Base-by-base conservation (phyloP, 2,113 vertebrate species). In the Hippocampus zosterae region DNA sequence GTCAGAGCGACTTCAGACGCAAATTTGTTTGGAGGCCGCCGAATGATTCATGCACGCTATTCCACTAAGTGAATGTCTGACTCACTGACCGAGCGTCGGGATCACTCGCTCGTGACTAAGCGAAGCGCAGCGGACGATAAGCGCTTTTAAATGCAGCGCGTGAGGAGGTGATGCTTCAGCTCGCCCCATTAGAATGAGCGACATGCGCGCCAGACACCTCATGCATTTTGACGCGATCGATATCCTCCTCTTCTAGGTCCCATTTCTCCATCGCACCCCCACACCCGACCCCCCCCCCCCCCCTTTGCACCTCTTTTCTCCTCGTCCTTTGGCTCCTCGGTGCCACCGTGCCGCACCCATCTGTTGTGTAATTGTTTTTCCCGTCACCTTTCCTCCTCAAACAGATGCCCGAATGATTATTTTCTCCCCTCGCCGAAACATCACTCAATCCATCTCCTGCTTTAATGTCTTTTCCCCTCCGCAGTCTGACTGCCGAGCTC, bases 211-310 rank as follows among this genome's bases (percentile, higher is more conserved):
- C 78, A 81, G 79, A 85, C 83, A 75, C 70, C 65, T 84, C 82
- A 80, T 88, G 79, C 74, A 88, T 87, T 85, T 87, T 84, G 84
- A 86, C 86, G 73, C 72, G 73, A 80, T 82, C 86, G 63, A 81
- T 80, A 84, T 79, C 81, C 67, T 76, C 63, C 67, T 37, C 41
- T 79, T 79, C 72, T 72, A 48, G 66, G 57, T 82, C 74, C 77
- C 70, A 19, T 64, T 42, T 72, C 48, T 56, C 67, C 33, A 11
- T 40, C 0, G 60, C 23, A 53, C 72, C 65, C 29, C 3, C 44
- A 29, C 29, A 29, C 29, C 29, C 29, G 29, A 29, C 46, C 37
- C 44, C 33, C n/a, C n/a, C n/a, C 5, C 33, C 33, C 33, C 33
- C 33, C 33, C 33, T 37, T 37, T 37, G 5, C 33, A 37, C 33